Conservation (phyloP, 2,888 invertebrate species). For the Spodoptera picta region DNA sequence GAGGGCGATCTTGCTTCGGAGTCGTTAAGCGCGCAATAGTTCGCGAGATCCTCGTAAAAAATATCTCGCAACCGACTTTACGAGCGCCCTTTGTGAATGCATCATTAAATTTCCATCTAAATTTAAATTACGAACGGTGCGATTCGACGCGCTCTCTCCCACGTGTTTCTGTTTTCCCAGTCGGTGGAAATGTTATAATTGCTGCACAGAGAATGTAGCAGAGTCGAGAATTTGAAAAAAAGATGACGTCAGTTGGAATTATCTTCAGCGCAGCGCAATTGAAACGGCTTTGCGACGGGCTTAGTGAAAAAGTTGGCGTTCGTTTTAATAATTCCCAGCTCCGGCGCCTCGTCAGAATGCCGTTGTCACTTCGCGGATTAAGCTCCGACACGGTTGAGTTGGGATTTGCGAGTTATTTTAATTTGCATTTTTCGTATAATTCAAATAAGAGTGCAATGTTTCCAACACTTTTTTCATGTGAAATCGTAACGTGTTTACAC, state of each 20-base stretch:
- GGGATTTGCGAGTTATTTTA: conserved; percentile 88
- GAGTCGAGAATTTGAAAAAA: conserved; percentile 87
- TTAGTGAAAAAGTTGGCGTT: conserved; percentile 89
- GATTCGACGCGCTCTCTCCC: conserved; percentile 83
- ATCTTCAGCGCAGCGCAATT: conserved; percentile 89
- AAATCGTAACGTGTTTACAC: conserved; percentile 70
- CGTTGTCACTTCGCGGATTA: conserved; percentile 89
- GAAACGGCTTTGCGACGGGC: conserved; percentile 89
- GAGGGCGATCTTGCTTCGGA: conserved; percentile 88
- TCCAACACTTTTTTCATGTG: conserved; percentile 62
- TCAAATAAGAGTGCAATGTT: conserved; percentile 72
- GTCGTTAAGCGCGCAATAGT: conserved; percentile 89
- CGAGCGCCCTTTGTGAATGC: conserved; percentile 88
- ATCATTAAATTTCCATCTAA: conserved; percentile 89
- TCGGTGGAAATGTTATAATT: conserved; percentile 88
- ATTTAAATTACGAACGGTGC: conserved; percentile 87
- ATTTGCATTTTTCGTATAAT: conserved; percentile 85
- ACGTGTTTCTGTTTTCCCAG: conserved; percentile 89
- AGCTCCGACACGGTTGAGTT: conserved; percentile 88
- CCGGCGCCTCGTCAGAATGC: conserved; percentile 89
- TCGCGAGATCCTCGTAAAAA: conserved; percentile 89
- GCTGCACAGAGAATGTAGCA: conserved; percentile 86
- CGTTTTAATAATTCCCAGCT: conserved; percentile 89
- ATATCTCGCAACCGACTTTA: conserved; percentile 88
- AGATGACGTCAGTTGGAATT: conserved; percentile 89